phyloP scores from a whole-genome alignment of 1,140 invertebrate species.

The Leptopilina boulardi region DNA sequence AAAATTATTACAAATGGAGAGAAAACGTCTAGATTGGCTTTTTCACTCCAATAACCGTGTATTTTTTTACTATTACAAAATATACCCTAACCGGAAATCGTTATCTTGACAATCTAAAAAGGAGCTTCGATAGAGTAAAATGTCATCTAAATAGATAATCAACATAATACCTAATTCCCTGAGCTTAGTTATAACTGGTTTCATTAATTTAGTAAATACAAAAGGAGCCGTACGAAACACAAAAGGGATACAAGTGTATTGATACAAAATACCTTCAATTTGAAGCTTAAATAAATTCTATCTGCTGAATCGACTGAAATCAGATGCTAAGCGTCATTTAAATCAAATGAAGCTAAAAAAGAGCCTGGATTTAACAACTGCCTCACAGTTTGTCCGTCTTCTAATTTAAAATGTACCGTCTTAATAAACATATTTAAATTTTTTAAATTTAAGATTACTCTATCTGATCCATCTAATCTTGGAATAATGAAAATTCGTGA shows the following conservation, averaged over 20 bases:
- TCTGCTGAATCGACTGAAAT: slow-evolving; percentile 23
- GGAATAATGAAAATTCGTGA: slow-evolving; percentile 45
- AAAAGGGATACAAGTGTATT: not conserved
- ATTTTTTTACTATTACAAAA: not conserved
- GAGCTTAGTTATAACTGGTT: not conserved
- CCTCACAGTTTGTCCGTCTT: slow-evolving; percentile 43
- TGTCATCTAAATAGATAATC: not conserved
- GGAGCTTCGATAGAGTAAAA: not conserved
- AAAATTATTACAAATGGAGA: slow-evolving; percentile 34
- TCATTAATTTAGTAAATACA: not conserved
- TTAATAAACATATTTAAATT: slow-evolving; percentile 52
- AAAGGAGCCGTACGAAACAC: not conserved
- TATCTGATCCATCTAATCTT: slow-evolving; percentile 40
- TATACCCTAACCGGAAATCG: slow-evolving; percentile 2
- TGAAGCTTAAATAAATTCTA: not conserved
- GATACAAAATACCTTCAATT: not conserved
- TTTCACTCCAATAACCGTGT: slow-evolving; percentile 15
- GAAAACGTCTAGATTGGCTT: slow-evolving; percentile 1
- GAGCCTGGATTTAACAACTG: slow-evolving; percentile 1
- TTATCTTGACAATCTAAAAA: not conserved
- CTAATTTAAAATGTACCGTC: slow-evolving; percentile 56
- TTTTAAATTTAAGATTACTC: slow-evolving; percentile 58
- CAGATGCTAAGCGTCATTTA: slow-evolving; percentile 42
- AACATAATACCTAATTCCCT: not conserved
- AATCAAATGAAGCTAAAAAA: slow-evolving; percentile 36